Conservation (phyloP, 1,140 invertebrate species). For the Platyscapa corneri region DNA sequence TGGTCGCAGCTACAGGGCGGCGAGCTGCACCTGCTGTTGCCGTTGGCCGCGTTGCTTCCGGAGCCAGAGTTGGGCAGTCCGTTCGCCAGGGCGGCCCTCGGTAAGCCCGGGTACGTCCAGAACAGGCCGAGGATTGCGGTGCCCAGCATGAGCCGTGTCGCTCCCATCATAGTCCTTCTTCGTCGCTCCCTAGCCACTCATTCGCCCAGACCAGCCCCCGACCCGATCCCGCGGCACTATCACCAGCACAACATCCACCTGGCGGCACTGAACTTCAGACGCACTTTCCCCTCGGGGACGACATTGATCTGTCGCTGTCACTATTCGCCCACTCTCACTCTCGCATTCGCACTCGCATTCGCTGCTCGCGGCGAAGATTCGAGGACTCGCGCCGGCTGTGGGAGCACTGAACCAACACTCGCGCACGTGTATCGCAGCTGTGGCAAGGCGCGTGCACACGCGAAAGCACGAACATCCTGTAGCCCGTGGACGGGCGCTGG, state of each 20-base stretch:
- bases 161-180: slow-evolving; percentile 61
- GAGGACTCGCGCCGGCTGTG: background rate
- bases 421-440: slow-evolving; percentile 15
- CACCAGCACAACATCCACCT: background rate
- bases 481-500: slow-evolving; percentile 12
- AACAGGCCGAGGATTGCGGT: slow-evolving; percentile 68
- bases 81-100: background rate
- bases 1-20: slow-evolving; percentile 76
- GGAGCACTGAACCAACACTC: slow-evolving; percentile 49
- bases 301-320: background rate
- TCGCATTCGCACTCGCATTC: background rate
- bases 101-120: slow-evolving; percentile 55
- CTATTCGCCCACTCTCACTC: no score
- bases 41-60: slow-evolving; percentile 56
- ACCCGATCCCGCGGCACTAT: background rate
- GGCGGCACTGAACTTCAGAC: background rate
- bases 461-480: slow-evolving; percentile 20
- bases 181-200: slow-evolving; percentile 52
- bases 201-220: slow-evolving; percentile 11
- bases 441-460: background rate
- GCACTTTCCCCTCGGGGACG: background rate
- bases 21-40: slow-evolving; percentile 75
- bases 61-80: background rate
- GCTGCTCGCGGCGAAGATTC: slow-evolving; percentile 39
- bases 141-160: slow-evolving; percentile 65